phyloP scores from a whole-genome alignment of 2,113 vertebrate genomes.

The Prionailurus bengalensis region DNA sequence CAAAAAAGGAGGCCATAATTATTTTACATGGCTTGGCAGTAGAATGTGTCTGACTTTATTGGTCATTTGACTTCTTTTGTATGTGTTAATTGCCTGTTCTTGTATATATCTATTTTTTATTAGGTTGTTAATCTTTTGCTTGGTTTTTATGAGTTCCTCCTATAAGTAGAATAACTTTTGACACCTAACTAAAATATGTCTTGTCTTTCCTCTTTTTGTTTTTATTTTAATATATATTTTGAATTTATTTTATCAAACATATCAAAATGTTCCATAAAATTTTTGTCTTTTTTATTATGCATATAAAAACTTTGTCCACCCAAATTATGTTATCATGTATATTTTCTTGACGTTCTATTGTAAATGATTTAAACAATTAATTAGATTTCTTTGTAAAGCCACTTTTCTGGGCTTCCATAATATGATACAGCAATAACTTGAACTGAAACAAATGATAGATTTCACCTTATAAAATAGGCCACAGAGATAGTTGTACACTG shows the following conservation, averaged over 20 bases:
- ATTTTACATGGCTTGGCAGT: background rate
- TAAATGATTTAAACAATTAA: constrained; percentile 31
- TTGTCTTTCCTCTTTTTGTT: background rate
- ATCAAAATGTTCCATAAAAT: background rate
- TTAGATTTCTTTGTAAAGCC: background rate
- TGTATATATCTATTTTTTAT: background rate
- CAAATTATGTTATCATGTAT: background rate
- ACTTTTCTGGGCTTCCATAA: background rate
- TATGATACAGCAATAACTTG: background rate
- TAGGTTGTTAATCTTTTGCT: background rate
- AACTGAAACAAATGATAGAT: background rate
- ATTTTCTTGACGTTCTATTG: constrained; percentile 6
- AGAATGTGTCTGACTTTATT: background rate
- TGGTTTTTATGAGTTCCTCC: background rate
- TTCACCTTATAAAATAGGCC: background rate
- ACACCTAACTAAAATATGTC: background rate
- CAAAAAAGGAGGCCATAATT: background rate
- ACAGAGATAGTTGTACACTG: background rate
- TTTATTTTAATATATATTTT: background rate
- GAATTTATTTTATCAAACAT: background rate
- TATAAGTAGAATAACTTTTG: background rate
- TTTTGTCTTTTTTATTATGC: background rate
- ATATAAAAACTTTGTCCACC: background rate
- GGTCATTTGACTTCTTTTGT: background rate
- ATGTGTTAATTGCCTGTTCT: background rate